Base-by-base conservation (phyloP, 2,797 vertebrate species). In the Gastrophryne carolinensis region DNA sequence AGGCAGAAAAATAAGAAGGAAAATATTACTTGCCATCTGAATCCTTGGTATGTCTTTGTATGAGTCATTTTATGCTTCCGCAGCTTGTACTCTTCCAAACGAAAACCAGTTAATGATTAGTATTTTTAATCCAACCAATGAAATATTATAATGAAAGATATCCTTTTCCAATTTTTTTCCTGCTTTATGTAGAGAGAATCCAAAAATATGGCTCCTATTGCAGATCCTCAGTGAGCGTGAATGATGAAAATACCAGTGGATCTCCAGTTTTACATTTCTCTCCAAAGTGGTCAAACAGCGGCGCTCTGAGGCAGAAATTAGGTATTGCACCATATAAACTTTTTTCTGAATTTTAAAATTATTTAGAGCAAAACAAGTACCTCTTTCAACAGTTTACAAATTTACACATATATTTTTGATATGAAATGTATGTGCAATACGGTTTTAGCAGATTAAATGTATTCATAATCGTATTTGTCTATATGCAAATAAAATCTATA, bases 11-110 rank as follows among this genome's bases (percentile, higher is more conserved):
- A 56, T 39, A 69, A 30, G 13, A 69, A 27, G 10, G 10, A 39
- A 41, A 56, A 69, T 69, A 21, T 41, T 69, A 69, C 66, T 69
- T 69, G 66, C 66, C 66, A 69, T 69, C 8, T 69, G 50, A 69
- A 17, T 50, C 52, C 50, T 37, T 74, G 66, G 62, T 11, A 34
- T 4, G 1, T 47, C 15, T 49, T 4, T 30, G 19, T 7, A 19
- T 35, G 27, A 5, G 32, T 35, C 5, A 5, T 5, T 35, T 11
- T 35, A 11, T 35, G 32, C 32, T 5, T 35, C 11, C 32, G 5
- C 11, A 35, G 1, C 11, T 35, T 35, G 5, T 35, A 11, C 32
- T 35, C 32, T 10, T 9, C 35, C 10, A 3, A 2, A 2, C 2
- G 15, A 39, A n/a, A n/a, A n/a, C n/a, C n/a, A n/a, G n/a, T n/a